Percentiles rank a stretch among this genome's conserved stretches.
Evolutionary conservation across 2,888 invertebrate species (phyloP).

Genomic region (Priocnemis perturbator): DNA sequence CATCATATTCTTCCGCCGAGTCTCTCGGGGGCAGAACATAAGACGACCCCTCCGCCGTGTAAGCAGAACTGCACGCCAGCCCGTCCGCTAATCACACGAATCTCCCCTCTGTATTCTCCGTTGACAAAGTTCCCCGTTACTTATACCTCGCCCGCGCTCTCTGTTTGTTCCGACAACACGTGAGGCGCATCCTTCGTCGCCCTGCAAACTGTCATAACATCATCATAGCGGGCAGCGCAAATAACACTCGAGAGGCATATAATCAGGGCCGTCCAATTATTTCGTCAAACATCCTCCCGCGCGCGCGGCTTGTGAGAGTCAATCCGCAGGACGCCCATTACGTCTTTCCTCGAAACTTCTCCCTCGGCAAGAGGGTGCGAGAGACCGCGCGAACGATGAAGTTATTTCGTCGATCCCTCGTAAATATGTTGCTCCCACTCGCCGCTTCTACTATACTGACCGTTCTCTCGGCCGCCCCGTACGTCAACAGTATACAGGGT

Average conservation of each 20-base stretch:
- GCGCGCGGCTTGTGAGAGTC: no score
- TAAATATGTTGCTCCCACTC: slow-evolving; percentile 16
- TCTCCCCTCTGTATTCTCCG: no score
- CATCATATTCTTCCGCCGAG: no score
- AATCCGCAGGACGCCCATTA: no score
- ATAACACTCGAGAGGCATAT: not conserved
- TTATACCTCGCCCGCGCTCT: not conserved
- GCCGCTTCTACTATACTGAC: not conserved
- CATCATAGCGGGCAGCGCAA: not conserved
- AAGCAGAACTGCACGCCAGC: no score
- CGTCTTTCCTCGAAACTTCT: no score
- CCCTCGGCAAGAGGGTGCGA: no score
- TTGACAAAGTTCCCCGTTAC: slow-evolving; percentile 12
- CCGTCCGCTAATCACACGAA: no score
- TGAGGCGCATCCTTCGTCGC: not conserved
- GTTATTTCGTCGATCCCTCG: slow-evolving; percentile 23
- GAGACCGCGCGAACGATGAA: slow-evolving; percentile 13
- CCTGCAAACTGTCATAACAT: not conserved
- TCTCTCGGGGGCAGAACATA: no score
- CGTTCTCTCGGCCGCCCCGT: not conserved
- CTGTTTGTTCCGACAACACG: slow-evolving; percentile 8
- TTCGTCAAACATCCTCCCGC: no score
- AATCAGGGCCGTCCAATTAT: no score
- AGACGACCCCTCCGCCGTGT: no score
- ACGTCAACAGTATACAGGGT: not conserved